A percentile compares a stretch with the other conserved stretches of the same genome.
Evolutionary conservation across 2,797 vertebrate species (phyloP).

Genomic region (Gallinago stenura): DNA sequence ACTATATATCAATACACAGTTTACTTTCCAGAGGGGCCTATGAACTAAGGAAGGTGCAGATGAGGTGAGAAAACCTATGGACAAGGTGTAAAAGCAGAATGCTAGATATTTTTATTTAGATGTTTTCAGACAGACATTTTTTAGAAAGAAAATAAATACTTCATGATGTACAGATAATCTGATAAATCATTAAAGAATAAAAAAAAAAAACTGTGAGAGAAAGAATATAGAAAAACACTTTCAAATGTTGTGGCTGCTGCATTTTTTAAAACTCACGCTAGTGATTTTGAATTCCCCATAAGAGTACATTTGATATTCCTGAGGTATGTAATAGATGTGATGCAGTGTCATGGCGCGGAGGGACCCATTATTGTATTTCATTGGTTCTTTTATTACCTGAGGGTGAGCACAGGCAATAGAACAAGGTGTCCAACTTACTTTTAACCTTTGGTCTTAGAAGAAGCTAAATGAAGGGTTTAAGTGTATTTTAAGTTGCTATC

Average conservation of each 20-base stretch:
- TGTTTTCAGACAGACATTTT: not conserved
- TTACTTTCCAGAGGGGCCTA: not conserved
- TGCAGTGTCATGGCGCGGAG: slow-evolving; percentile 19
- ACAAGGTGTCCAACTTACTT: slow-evolving; percentile 73
- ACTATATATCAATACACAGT: not conserved
- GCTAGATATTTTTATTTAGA: not conserved
- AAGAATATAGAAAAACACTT: not conserved
- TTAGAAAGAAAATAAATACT: not conserved
- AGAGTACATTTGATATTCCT: slow-evolving; percentile 41
- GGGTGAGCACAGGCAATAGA: slow-evolving; percentile 70
- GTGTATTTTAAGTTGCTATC: slow-evolving; percentile 70
- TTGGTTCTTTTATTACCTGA: slow-evolving; percentile 73
- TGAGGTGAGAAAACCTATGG: not conserved
- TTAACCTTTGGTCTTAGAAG: slow-evolving; percentile 74
- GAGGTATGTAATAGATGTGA: slow-evolving; percentile 49
- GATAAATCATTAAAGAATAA: not conserved
- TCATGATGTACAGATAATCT: not conserved
- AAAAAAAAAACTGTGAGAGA: not conserved
- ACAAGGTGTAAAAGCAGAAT: not conserved
- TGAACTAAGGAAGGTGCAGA: not conserved
- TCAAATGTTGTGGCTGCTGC: not conserved
- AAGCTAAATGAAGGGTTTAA: slow-evolving; percentile 71
- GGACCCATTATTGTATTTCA: slow-evolving; percentile 74
- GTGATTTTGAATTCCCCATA: slow-evolving; percentile 57
- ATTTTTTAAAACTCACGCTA: slow-evolving; percentile 26